Percentiles rank a stretch among this genome's conserved stretches.
Conservation (phyloP, 2,113 vertebrate species). For the Meles meles region DNA sequence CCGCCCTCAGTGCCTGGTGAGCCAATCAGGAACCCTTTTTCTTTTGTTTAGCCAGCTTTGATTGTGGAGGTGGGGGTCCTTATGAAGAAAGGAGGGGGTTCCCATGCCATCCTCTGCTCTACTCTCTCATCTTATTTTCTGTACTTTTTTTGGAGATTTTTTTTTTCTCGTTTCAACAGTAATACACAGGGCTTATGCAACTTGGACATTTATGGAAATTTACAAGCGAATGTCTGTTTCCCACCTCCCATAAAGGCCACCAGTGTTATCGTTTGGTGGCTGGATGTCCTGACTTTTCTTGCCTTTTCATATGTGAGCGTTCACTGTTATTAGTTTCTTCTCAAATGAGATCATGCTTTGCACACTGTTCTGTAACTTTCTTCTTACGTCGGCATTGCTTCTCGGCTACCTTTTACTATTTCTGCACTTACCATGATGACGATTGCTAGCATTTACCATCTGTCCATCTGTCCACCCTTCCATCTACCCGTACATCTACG, state of each 20-base stretch:
- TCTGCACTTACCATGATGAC: background rate
- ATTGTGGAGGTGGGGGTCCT: background rate
- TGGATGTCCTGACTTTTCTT: background rate
- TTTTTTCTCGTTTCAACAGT: background rate
- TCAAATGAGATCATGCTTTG: background rate
- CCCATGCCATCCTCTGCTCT: background rate
- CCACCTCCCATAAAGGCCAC: background rate
- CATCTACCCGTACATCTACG: background rate
- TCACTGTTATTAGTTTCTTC: background rate
- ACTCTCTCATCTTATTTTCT: background rate
- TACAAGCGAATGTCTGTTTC: background rate
- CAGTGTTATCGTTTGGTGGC: background rate
- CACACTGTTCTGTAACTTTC: background rate
- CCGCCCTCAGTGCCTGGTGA: background rate
- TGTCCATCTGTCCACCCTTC: background rate
- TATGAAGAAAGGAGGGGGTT: background rate
- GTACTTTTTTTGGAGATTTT: background rate
- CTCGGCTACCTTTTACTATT: background rate
- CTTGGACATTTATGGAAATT: background rate
- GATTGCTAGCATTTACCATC: background rate
- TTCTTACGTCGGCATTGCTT: background rate
- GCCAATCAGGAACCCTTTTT: background rate
- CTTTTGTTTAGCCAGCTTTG: background rate
- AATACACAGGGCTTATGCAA: background rate
- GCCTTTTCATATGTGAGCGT: background rate